Base-by-base conservation (phyloP, 2,888 invertebrate species). In the Baccha elongata region DNA sequence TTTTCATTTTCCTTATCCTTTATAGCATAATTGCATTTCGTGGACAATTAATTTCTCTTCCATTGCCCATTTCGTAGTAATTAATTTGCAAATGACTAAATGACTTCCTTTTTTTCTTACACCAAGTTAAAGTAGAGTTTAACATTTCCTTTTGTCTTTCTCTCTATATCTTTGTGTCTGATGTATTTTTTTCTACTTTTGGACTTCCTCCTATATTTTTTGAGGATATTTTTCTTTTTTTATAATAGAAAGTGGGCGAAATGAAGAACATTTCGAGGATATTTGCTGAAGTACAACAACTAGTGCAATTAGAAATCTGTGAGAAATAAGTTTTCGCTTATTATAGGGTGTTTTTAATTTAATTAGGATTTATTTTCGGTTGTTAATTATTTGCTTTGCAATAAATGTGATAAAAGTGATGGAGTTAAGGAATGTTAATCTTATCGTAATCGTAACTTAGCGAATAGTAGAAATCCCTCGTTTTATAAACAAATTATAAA, bases 21-120 rank as follows among this genome's bases (percentile, higher is more conserved):
- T 85, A 86, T 87, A 87, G 88, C 88, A 89, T 90, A 90, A 90
- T 90, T 90, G 90, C 90, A 90, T 90, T 90, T 90, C 90, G 90
- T 89, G 90, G 90, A 90, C 90, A 90, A 90, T 90, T 90, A 90
- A 90, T 90, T 90, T 89, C 88, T 87, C 89, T 90, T 90, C 89
- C 89, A 89, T 89, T 89, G 89, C 88, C 89, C 90, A 90, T 90
- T 89, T 89, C 87, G 87, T 87, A 88, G 90, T 90, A 90, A 90
- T 90, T 90, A 89, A 90, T 90, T 90, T 89, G 89, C 89, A 90
- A 89, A 89, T 89, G 88, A 89, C 90, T 90, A 90, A 89, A 89
- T 89, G 88, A 89, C 90, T 90, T 89, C 89, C 89, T 88, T 88
- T 76, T 48, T 50, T 46, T 44, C 11, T 0, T 23, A 19, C 5